These are phyloP conservation scores for Dasyprocta punctata DNA, from an alignment of 2,113 vertebrate species.

Conservation along the genomic window DNA sequence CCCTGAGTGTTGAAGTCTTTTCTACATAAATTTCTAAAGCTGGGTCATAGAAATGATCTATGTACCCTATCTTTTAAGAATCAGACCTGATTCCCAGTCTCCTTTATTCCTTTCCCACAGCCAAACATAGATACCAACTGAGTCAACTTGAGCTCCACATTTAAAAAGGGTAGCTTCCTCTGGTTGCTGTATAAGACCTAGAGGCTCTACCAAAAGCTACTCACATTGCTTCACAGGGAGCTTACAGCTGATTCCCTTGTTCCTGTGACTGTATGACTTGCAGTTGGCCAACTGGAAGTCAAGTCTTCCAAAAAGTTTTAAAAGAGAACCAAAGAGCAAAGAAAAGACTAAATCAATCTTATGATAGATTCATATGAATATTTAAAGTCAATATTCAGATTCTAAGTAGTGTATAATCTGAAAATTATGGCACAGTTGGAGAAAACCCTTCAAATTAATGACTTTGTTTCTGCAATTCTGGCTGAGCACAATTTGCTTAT, in stretches of 20 bases:
- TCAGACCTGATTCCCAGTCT: neutral
- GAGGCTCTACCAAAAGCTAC: neutral
- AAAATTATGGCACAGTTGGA: neutral
- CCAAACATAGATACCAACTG: neutral
- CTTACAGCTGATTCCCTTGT: neutral
- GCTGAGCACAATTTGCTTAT: neutral
- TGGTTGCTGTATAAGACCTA: neutral
- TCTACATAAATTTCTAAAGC: neutral
- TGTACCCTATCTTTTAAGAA: neutral
- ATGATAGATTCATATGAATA: neutral
- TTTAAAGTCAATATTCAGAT: slow-evolving; percentile 13
- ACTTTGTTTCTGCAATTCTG: neutral
- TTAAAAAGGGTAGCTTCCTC: neutral
- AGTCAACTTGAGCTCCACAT: neutral
- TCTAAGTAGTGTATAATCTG: neutral
- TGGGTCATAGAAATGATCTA: neutral
- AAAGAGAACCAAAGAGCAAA: neutral
- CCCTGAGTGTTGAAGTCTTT: neutral
- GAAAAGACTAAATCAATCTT: neutral
- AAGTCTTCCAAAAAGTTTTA: neutral
- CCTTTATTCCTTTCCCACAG: neutral
- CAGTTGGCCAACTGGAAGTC: neutral
- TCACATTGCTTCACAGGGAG: neutral
- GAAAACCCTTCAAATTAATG: neutral
- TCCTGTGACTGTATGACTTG: neutral